These are phyloP conservation scores for Prunella strophiata DNA, from an alignment of 2,797 vertebrate species.

Conservation along the genomic window DNA sequence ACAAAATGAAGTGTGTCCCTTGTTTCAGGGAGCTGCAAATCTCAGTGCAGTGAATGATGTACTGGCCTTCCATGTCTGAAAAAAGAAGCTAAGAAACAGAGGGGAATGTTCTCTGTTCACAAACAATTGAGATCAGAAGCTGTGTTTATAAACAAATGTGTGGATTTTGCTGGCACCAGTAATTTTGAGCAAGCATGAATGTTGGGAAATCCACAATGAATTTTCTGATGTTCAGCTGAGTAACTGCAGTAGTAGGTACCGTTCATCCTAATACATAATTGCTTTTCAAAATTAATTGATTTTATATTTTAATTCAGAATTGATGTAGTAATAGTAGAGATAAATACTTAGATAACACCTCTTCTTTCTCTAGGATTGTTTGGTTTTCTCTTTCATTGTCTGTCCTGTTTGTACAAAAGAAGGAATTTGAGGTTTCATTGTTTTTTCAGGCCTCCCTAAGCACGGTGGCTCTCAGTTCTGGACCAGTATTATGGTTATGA, in stretches of 20 bases:
- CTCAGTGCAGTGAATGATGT: background rate
- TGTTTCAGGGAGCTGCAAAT: background rate
- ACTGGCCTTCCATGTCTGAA: background rate
- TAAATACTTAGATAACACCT: background rate
- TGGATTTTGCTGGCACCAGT: background rate
- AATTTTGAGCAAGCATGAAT: background rate
- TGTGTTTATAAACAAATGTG: rapidly evolving
- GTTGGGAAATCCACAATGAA: background rate
- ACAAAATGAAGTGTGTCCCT: background rate
- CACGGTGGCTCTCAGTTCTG: background rate
- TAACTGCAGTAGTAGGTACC: background rate
- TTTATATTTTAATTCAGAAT: background rate
- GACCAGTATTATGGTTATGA: background rate
- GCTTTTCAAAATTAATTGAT: background rate
- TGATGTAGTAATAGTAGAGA: background rate
- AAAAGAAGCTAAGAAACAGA: background rate
- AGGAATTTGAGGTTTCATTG: background rate
- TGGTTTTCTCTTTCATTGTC: background rate
- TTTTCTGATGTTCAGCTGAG: background rate
- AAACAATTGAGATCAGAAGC: background rate
- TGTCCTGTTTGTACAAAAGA: background rate
- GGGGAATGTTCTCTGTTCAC: background rate
- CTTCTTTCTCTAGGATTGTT: background rate
- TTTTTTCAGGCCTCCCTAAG: background rate
- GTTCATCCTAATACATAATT: background rate